Percentiles rank a stretch among this genome's conserved stretches.
These are phyloP conservation scores for Siniperca chuatsi DNA, from an alignment of 2,113 vertebrate genomes.

Conservation along the genomic window DNA sequence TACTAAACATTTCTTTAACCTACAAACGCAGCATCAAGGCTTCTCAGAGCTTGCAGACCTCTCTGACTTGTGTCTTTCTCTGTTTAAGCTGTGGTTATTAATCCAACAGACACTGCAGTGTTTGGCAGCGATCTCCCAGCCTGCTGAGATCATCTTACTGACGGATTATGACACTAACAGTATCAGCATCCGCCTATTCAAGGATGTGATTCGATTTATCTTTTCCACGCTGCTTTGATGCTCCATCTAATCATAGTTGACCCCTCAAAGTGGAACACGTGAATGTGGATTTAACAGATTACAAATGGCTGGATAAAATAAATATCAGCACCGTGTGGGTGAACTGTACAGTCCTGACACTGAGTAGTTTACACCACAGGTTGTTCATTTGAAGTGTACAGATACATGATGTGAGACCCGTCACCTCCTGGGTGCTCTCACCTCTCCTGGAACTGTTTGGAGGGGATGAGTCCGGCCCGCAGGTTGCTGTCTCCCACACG, in stretches of 20 bases:
- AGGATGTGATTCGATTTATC: slow-evolving; percentile 30
- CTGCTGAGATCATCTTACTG: slow-evolving; percentile 57
- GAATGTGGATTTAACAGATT: slow-evolving; percentile 67
- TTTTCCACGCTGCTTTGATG: slow-evolving; percentile 18
- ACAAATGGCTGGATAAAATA: slow-evolving; percentile 40
- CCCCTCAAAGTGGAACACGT: slow-evolving; percentile 56
- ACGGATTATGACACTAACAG: slow-evolving; percentile 64
- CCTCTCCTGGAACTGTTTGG: slow-evolving; percentile 97
- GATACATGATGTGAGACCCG: not conserved
- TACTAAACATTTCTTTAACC: slow-evolving; percentile 3
- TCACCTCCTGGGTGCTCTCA: slow-evolving; percentile 66
- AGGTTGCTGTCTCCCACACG: slow-evolving; percentile 93
- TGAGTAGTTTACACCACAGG: not conserved
- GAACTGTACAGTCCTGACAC: not conserved
- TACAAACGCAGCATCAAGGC: not conserved
- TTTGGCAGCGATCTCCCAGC: slow-evolving; percentile 54
- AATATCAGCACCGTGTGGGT: not conserved
- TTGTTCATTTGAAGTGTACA: not conserved
- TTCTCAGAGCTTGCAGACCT: not conserved
- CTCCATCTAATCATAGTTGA: slow-evolving; percentile 68
- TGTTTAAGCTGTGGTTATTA: slow-evolving; percentile 39
- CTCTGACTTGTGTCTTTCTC: slow-evolving; percentile 17
- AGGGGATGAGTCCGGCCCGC: slow-evolving; percentile 93
- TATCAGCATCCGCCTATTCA: slow-evolving; percentile 43
- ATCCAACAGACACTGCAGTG: slow-evolving; percentile 57